phyloP scores from a whole-genome alignment of 2,797 vertebrate species.

The Monodelphis domestica region DNA sequence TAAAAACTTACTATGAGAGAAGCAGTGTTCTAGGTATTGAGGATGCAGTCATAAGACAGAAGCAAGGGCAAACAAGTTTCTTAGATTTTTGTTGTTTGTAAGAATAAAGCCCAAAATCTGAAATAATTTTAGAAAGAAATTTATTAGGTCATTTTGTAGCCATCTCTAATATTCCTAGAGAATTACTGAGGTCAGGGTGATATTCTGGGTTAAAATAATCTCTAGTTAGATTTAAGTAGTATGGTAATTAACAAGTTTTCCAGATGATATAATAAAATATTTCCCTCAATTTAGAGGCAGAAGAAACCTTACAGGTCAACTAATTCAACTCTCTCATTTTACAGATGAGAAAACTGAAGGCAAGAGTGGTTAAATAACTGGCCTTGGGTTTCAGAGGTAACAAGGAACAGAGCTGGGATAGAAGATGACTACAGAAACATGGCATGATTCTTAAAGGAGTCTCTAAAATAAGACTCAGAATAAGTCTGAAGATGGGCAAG shows the following conservation, averaged over 20 bases:
- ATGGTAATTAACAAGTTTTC: not conserved
- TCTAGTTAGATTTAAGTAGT: not conserved
- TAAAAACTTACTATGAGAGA: not conserved
- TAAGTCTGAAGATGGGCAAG: no score
- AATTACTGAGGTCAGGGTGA: not conserved
- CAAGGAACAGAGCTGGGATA: no score
- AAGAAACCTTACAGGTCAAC: not conserved
- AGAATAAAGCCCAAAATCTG: not conserved
- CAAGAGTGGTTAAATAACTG: no score
- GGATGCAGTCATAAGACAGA: not conserved
- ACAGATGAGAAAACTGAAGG: no score
- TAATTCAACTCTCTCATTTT: no score
- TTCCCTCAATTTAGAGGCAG: not conserved
- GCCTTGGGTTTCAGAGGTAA: no score
- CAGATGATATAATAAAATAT: not conserved
- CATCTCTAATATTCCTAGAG: not conserved
- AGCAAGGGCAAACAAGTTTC: not conserved
- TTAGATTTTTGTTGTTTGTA: not conserved
- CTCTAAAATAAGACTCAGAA: no score
- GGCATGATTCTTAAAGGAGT: no score
- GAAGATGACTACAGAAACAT: no score
- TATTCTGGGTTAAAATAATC: not conserved
- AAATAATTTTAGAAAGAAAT: not conserved
- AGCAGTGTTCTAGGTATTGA: not conserved
- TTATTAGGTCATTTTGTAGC: not conserved